phyloP scores from a whole-genome alignment of 1,140 invertebrate species.

The Plutomurus gul region DNA sequence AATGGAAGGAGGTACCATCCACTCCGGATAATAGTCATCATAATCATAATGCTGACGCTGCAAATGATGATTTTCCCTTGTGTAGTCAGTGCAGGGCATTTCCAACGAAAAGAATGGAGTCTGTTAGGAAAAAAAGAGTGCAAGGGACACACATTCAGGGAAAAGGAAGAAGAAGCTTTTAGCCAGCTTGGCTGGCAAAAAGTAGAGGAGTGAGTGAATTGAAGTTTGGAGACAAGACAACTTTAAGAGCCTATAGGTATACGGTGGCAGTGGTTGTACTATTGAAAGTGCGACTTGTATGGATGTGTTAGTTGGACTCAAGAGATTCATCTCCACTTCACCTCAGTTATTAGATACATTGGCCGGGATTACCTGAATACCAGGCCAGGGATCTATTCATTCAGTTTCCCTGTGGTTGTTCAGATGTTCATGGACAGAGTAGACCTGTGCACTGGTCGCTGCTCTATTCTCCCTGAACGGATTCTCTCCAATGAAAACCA shows the following conservation, averaged over 20 bases:
- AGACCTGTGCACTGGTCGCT: too few relatives aligned
- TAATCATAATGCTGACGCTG: conserved; percentile 36
- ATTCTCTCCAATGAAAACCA: neutral
- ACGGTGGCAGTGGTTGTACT: neutral
- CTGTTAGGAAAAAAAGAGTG: neutral
- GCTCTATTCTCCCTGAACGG: too few relatives aligned
- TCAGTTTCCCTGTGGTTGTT: neutral
- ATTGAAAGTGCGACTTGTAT: too few relatives aligned
- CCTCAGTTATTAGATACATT: conserved; percentile 21
- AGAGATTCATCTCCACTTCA: conserved; percentile 36
- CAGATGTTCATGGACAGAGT: neutral
- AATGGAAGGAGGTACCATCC: conserved; percentile 25
- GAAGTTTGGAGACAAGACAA: conserved; percentile 7
- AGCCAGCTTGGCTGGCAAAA: neutral
- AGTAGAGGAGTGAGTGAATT: too few relatives aligned
- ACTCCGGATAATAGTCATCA: conserved; percentile 22
- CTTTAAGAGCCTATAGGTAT: neutral
- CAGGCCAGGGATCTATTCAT: neutral
- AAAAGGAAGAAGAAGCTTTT: neutral
- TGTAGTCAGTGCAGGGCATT: neutral
- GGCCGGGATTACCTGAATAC: neutral
- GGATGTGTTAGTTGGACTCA: conserved; percentile 30
- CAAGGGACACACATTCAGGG: too few relatives aligned
- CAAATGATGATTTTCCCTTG: conserved; percentile 36
- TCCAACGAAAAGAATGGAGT: neutral